Evolutionary conservation across 2,797 vertebrate genomes (phyloP), one percentile per base, ranked within the genome.

Genomic region (Platyrinchus mystaceus): DNA sequence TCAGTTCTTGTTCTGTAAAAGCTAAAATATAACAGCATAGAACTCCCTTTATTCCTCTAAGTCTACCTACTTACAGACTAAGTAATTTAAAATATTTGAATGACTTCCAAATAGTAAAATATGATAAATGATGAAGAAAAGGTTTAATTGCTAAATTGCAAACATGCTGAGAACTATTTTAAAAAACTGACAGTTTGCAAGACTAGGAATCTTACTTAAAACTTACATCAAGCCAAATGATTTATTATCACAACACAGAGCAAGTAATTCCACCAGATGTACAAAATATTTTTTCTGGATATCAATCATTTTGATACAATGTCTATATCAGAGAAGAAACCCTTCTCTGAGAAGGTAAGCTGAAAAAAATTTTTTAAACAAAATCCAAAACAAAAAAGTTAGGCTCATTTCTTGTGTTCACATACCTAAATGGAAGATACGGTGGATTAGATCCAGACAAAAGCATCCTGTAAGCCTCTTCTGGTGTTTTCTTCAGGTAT

Each of bases 401-500:
- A 80, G 10, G 21, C 24, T 55, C 19, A 47, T 75, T 89, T 71
- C 27, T 87, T 28, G 52, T 60, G 34, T 66, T 93, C 30, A 75
- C 97, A 97, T 96, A 99, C 99, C 99, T 99, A 98, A 99, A 99
- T 21, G 99, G 98, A 94, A 99, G 98, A 96, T 99, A 99, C 15
- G 98, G 98, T 66, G 99, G 98, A 49, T 98, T 99, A 87, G 99
- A 99, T 32, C 99, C 99, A 18, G 99, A 99, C 30, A 98, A 96
- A 91, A 99, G 98, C 4, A 97, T 98, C 97, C 99, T 98, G 96
- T 99, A 99, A 37, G 98, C 98, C 95, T 99, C 99, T 96, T 99
- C 99, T 82, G 99, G 99, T 20, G 99, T 99, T 97, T 99, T 99
- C 98, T 99, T 99, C 97, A 99, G 97, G 96, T 99, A 99, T 96